phyloP scores from a whole-genome alignment of 2,888 invertebrate genomes.

The Morpho achilles region DNA sequence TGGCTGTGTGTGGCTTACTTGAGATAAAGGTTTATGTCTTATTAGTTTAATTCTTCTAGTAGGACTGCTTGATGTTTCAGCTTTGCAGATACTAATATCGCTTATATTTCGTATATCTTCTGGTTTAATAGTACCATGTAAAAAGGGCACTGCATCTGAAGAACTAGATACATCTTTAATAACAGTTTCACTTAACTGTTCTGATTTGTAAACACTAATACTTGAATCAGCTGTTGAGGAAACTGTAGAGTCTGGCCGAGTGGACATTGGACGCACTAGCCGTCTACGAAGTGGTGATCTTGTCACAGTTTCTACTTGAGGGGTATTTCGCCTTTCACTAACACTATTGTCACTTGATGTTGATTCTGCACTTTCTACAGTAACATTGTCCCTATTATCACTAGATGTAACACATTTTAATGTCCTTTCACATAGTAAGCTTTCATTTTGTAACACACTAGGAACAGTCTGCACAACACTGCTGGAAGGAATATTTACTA shows the following conservation, averaged over 20 bases:
- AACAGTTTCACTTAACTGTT: slow-evolving; percentile 49
- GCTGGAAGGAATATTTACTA: slow-evolving; percentile 48
- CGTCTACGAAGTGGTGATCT: slow-evolving; percentile 59
- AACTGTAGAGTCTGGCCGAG: slow-evolving; percentile 67
- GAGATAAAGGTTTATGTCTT: slow-evolving; percentile 59
- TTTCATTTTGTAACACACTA: slow-evolving; percentile 46
- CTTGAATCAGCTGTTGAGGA: slow-evolving; percentile 68
- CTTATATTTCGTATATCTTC: slow-evolving; percentile 70
- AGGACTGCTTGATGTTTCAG: slow-evolving; percentile 67
- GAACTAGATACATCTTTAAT: slow-evolving; percentile 73
- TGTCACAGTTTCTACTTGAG: slow-evolving; percentile 42
- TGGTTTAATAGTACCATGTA: slow-evolving; percentile 60
- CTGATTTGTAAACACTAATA: slow-evolving; percentile 41
- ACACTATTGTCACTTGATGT: slow-evolving; percentile 71
- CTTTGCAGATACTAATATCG: slow-evolving; percentile 73
- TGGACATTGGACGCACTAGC: slow-evolving; percentile 61
- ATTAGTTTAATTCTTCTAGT: slow-evolving; percentile 71
- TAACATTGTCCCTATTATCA: slow-evolving; percentile 65
- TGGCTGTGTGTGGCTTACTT: slow-evolving; percentile 41
- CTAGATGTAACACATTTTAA: slow-evolving; percentile 67
- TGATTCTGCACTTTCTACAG: slow-evolving; percentile 70
- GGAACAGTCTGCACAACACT: slow-evolving; percentile 50
- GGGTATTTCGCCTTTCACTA: slow-evolving; percentile 48
- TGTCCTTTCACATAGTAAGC: slow-evolving; percentile 59
- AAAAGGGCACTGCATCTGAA: slow-evolving; percentile 61